phyloP scores from a whole-genome alignment of 2,113 vertebrate species.

The Gallinago jamesoni region DNA sequence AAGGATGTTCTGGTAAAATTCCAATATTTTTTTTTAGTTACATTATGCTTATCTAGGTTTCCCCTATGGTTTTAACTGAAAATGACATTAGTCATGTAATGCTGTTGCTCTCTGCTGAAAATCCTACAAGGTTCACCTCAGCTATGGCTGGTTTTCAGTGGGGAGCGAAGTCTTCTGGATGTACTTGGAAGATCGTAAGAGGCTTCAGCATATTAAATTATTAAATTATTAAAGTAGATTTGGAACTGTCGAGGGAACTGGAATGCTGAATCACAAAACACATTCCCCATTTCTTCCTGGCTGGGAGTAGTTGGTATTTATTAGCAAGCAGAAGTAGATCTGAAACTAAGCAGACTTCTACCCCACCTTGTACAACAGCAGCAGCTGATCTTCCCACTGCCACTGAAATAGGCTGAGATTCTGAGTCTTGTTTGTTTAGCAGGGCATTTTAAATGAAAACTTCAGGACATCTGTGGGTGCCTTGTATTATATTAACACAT shows the following conservation, averaged over 20 bases:
- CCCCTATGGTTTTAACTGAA: background rate
- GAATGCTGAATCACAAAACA: background rate
- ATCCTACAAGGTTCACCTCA: background rate
- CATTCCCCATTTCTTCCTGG: background rate
- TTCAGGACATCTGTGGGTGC: constrained; percentile 55
- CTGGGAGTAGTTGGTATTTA: background rate
- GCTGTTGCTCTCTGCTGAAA: background rate
- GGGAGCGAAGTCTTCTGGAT: background rate
- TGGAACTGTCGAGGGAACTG: background rate
- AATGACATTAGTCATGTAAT: background rate
- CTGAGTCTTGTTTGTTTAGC: constrained; percentile 50
- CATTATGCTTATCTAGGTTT: background rate
- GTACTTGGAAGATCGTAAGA: background rate
- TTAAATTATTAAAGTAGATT: background rate
- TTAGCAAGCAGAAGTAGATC: background rate
- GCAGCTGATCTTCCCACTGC: background rate
- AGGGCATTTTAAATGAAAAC: constrained; percentile 48
- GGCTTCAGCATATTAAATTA: background rate
- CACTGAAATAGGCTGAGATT: background rate
- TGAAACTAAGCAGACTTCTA: background rate
- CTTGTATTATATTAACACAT: constrained; percentile 63
- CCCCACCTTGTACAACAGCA: background rate
- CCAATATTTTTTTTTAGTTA: background rate
- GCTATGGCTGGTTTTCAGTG: background rate
- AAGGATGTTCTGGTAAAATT: background rate